Evolutionary conservation across 2,888 invertebrate species (phyloP).

Genomic region (Dastarcus helophoroides): DNA sequence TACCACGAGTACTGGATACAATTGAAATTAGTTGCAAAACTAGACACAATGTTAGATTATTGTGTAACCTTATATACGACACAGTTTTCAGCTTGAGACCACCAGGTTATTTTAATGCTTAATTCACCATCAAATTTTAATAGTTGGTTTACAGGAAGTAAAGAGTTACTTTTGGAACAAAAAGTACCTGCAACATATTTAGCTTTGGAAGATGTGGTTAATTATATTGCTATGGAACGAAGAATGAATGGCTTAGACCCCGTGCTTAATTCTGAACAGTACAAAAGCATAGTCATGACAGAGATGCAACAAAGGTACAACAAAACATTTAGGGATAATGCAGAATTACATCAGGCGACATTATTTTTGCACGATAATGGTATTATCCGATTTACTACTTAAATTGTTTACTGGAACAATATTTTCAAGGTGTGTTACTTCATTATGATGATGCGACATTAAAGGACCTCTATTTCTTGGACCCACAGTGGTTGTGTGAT

Average conservation of each 20-base stretch:
- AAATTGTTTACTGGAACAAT: slow-evolving; percentile 4
- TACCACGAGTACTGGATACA: slow-evolving; percentile 86
- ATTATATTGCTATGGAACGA: slow-evolving; percentile 67
- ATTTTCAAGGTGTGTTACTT: slow-evolving; percentile 63
- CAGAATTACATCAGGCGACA: slow-evolving; percentile 90
- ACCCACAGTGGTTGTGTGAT: slow-evolving; percentile 98
- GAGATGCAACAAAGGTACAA: slow-evolving; percentile 59
- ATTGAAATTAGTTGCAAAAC: slow-evolving; percentile 86
- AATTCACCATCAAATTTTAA: slow-evolving; percentile 1
- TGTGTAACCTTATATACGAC: slow-evolving; percentile 88
- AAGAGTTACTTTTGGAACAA: slow-evolving; percentile 83
- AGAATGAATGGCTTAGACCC: slow-evolving; percentile 61
- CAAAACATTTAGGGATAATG: slow-evolving; percentile 71
- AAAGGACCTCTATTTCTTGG: slow-evolving; percentile 89
- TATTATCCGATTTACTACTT: slow-evolving; percentile 19
- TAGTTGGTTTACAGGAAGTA: slow-evolving; percentile 50
- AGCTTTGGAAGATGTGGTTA: slow-evolving; percentile 86
- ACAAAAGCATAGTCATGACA: slow-evolving; percentile 47
- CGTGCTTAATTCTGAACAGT: slow-evolving; percentile 72
- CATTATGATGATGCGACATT: slow-evolving; percentile 92
- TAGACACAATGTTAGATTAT: slow-evolving; percentile 75
- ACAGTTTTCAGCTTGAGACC: slow-evolving; percentile 84
- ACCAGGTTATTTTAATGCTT: slow-evolving; percentile 48
- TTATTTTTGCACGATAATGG: slow-evolving; percentile 97
- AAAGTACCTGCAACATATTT: slow-evolving; percentile 93